phyloP scores from a whole-genome alignment of 1,140 invertebrate species.

The Arion vulgaris region DNA sequence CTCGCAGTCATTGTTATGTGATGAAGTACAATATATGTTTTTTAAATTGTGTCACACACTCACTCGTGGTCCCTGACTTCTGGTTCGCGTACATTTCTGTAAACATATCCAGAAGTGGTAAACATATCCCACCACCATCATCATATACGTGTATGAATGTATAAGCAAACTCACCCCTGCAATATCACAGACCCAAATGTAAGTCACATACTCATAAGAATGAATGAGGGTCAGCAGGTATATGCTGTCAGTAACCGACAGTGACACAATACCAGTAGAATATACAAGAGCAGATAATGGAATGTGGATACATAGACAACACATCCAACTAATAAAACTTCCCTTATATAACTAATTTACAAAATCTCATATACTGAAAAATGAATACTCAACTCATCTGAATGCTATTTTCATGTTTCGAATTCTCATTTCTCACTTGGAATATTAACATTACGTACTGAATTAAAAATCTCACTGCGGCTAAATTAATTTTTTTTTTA shows the following conservation, averaged over 20 bases:
- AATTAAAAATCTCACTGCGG: too few species aligned
- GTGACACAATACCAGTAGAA: not conserved
- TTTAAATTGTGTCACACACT: not conserved
- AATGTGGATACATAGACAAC: not conserved
- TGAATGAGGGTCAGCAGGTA: not conserved
- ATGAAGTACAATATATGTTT: not conserved
- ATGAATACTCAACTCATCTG: too few species aligned
- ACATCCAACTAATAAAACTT: not conserved
- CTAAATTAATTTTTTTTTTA: too few species aligned
- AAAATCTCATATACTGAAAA: too few species aligned
- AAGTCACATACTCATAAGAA: not conserved
- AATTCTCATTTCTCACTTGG: too few species aligned
- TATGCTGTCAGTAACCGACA: not conserved
- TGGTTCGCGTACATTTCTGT: not conserved
- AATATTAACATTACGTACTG: too few species aligned
- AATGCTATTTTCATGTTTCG: too few species aligned
- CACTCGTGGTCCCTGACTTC: slow-evolving; percentile 11
- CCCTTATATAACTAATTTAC: too few species aligned
- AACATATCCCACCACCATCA: not conserved
- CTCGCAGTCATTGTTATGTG: not conserved
- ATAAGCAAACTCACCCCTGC: not conserved
- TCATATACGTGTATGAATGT: not conserved
- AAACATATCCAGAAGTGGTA: not conserved
- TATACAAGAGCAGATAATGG: not conserved
- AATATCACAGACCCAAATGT: slow-evolving; percentile 9